Evolutionary conservation across 2,113 vertebrate genomes (phyloP).

Genomic region (Diphyllodes magnificus): DNA sequence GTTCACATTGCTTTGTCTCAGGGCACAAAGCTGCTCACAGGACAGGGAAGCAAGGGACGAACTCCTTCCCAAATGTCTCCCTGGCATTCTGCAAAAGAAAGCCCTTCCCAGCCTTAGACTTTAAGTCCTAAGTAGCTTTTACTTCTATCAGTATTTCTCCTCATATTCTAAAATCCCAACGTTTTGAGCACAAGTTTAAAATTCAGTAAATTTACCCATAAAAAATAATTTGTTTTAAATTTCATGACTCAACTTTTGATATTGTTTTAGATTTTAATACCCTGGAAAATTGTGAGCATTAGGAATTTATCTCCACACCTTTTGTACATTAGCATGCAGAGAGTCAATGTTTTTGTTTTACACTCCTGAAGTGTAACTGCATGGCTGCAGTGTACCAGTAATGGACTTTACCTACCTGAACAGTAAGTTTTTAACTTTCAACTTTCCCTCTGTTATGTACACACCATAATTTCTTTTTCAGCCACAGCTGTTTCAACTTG

Average conservation of each 20-base stretch:
- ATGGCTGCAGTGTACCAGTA: background rate
- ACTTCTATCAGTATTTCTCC: background rate
- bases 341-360: background rate
- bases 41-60: background rate
- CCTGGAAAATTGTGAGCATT: background rate
- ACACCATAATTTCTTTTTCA: background rate
- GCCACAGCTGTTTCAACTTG: background rate
- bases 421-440: background rate
- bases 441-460: background rate
- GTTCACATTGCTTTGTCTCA: background rate
- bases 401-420: background rate
- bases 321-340: accelerated
- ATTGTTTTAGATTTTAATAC: background rate
- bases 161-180: background rate
- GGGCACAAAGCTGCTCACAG: background rate
- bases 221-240: background rate
- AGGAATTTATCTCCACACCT: background rate
- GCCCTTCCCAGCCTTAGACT: background rate
- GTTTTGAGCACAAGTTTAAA: background rate
- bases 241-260: background rate
- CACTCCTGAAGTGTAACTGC: background rate
- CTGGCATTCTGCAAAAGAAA: background rate
- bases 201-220: background rate
- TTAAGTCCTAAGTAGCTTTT: background rate
- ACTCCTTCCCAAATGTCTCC: accelerated